These are phyloP conservation scores for Diorhabda carinulata DNA, from an alignment of 1,140 invertebrate species.

Conservation along the genomic window DNA sequence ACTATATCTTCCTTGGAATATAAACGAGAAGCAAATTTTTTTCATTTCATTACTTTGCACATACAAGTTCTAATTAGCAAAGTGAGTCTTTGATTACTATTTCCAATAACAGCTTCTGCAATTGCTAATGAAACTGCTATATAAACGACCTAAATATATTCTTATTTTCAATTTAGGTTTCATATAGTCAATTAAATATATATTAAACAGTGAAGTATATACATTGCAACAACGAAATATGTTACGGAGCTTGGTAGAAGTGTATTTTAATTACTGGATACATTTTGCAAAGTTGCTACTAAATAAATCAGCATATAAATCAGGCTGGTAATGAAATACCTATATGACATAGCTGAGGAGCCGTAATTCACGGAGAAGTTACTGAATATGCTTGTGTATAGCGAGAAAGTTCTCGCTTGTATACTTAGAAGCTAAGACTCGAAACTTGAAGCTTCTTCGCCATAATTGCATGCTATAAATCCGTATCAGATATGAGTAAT, in stretches of 20 bases:
- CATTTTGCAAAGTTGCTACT: slow-evolving; percentile 36
- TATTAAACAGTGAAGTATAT: no score
- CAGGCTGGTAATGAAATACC: slow-evolving; percentile 43
- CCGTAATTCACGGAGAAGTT: slow-evolving; percentile 39
- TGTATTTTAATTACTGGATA: slow-evolving; percentile 35
- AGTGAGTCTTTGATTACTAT: no score
- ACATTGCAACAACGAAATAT: no score
- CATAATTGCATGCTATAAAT: slow-evolving; percentile 43
- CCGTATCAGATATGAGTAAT: slow-evolving; percentile 44
- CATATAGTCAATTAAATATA: no score
- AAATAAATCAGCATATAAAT: slow-evolving; percentile 42
- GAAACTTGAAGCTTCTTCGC: slow-evolving; percentile 38
- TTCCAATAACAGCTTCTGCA: no score
- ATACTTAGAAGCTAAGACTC: slow-evolving; percentile 23
- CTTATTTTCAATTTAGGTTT: no score
- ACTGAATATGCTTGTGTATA: slow-evolving; percentile 38
- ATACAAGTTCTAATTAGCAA: no score
- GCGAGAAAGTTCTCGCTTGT: slow-evolving; percentile 36
- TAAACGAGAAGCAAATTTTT: no score
- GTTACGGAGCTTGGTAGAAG: slow-evolving; percentile 17
- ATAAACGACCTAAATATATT: no score
- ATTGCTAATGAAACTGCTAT: no score
- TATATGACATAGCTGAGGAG: slow-evolving; percentile 41
- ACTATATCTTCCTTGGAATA: no score
- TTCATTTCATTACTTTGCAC: no score